Percentiles rank a stretch among this genome's conserved stretches.
Evolutionary conservation across 2,113 vertebrate genomes (phyloP).

Genomic region (Malurus elegans): DNA sequence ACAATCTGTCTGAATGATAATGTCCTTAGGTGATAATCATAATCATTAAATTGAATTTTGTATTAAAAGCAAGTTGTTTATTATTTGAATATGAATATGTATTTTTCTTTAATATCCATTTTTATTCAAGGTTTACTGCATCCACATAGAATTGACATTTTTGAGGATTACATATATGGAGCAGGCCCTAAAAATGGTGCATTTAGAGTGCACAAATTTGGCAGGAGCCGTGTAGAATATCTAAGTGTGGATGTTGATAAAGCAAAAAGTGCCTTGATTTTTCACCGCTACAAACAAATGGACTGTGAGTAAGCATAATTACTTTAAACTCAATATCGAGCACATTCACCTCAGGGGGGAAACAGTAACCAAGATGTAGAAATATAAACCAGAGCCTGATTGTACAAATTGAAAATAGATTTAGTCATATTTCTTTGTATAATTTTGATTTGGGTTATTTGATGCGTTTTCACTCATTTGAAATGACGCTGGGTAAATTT

Average conservation of each 20-base stretch:
- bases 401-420: neutral
- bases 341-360: neutral
- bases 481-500: neutral
- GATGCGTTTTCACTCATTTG: neutral
- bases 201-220: conserved; percentile 93
- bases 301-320: conserved; percentile 82
- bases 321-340: neutral
- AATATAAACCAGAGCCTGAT: neutral
- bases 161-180: conserved; percentile 97
- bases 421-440: neutral
- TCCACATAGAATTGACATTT: conserved; percentile 93
- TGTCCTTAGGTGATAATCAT: neutral
- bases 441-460: neutral
- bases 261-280: conserved; percentile 88
- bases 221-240: conserved; percentile 82
- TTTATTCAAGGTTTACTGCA: conserved; percentile 85
- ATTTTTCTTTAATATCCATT: neutral
- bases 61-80: neutral
- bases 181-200: conserved; percentile 89
- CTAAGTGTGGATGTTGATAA: conserved; percentile 85
- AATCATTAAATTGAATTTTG: neutral
- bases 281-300: conserved; percentile 92
- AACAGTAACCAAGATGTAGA: neutral
- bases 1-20: neutral
- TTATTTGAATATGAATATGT: neutral